Base-by-base conservation (phyloP, 1,140 invertebrate species). In the Himalopsyche phryganea region DNA sequence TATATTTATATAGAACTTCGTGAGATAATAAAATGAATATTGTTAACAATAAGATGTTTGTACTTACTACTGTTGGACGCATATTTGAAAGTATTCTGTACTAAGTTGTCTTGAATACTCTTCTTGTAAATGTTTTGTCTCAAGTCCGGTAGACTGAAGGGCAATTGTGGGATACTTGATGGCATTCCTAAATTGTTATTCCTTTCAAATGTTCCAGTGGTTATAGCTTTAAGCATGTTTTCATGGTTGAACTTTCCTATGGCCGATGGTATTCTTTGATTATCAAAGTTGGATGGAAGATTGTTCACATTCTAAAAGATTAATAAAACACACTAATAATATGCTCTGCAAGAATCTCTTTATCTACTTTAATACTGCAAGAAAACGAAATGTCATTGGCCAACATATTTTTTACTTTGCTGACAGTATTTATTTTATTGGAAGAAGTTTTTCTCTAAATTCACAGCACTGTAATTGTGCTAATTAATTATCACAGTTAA, bases 191-290 rank as follows among this genome's bases (percentile, higher is more conserved):
- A 61, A 61, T 74, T 74, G 65, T 75, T 76, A 67, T 66, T 73
- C 32, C 75, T 62, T 35, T 78, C 74, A 70, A 73, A 78, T 18
- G 67, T 70, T 58, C 72, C 73, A 51, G 62, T 67, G 1, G 70
- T 66, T 45, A 74, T 70, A 2, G 69, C 65, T 6, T 70, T 68
- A 51, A 75, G 20, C 23, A 64, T 64, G 20, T 64, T 64, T 46
- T 64, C 62, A 54, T 64, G 62, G 38, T 60, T 64, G 45, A 64
- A 64, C 45, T 60, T 60, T 17, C 45, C 44, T 15, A 41, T 42
- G 17, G 57, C 48, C 23, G 9, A 28, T 23, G 49, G 15, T 15
- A 47, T 13, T 23, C 50, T 51, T 38, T 58, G 56, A 18, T 36
- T 51, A 23, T 52, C 23, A 28, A 28, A 28, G 23, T 9, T 28